A percentile compares a stretch with the other conserved stretches of the same genome.
phyloP scores from a whole-genome alignment of 2,113 vertebrate species.

The Alethe castanea region DNA sequence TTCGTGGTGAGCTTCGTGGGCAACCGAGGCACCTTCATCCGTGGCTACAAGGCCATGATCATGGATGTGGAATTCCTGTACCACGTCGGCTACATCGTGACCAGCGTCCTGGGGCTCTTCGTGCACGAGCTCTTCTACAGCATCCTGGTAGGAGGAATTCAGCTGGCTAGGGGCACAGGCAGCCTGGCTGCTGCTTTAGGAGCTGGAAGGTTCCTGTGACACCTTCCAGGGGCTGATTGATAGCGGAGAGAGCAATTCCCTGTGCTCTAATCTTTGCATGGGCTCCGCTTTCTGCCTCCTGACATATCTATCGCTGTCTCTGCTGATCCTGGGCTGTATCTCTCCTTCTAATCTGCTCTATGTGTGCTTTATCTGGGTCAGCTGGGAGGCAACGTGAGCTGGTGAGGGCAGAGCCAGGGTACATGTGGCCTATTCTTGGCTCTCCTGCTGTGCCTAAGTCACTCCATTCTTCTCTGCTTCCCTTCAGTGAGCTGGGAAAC shows the following conservation, averaged over 20 bases:
- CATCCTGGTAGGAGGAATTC: conserved; percentile 80
- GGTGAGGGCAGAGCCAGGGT: not conserved
- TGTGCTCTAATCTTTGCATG: not conserved
- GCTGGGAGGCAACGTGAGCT: conserved; percentile 30
- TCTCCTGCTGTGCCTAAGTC: conserved; percentile 8
- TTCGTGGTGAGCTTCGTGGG: conserved; percentile 98
- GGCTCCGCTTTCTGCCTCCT: not conserved
- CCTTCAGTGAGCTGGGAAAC: not conserved
- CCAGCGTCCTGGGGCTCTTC: conserved; percentile 90
- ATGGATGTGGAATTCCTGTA: conserved; percentile 97
- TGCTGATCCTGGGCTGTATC: not conserved
- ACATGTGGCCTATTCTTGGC: conserved; percentile 12
- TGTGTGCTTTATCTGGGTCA: conserved; percentile 31
- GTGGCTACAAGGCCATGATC: conserved; percentile 95
- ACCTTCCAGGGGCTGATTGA: not conserved
- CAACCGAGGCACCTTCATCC: conserved; percentile 95
- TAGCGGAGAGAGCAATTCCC: not conserved
- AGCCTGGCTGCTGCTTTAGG: not conserved
- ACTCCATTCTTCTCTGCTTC: conserved; percentile 7
- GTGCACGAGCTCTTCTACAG: conserved; percentile 97
- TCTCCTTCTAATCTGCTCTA: not conserved
- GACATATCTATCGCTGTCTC: not conserved
- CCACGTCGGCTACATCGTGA: conserved; percentile 92
- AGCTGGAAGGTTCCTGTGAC: not conserved
- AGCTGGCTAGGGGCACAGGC: not conserved